Evolutionary conservation across 2,797 vertebrate genomes (phyloP), one percentile per base, ranked within the genome.

Genomic region (Oceanodroma leucorhoa): DNA sequence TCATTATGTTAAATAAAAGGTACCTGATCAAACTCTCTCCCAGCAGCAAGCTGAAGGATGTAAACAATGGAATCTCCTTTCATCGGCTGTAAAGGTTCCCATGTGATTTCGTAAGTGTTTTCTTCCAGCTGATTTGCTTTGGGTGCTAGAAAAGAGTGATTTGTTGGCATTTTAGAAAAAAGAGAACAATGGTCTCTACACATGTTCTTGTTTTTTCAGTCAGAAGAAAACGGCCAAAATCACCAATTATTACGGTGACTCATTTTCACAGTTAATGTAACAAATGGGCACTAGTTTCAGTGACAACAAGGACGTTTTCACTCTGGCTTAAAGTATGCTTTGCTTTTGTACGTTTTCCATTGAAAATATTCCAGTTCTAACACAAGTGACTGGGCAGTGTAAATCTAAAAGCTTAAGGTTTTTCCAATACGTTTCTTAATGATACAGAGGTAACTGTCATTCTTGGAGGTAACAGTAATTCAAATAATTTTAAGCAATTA

Each of bases 41-140:
- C 98, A 85, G 93, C 97, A 96, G 97, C 94, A 64, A 98, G 96
- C 79, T 98, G 98, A 94, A 98, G 97, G 83, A 95, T 98, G 97
- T 98, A 98, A 97, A 98, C 95, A 94, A 98, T 97, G 84, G 98
- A 94, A 94, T 98, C 98, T 95, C 98, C 98, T 96, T 97, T 98
- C 97, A 98, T 98, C 3, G 98, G 98, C 50, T 97, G 98, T 66
- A 98, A 87, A 89, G 98, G 90, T 40, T 98, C 97, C 98, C 98
- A 98, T 27, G 97, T 98, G 93, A 98, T 96, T 87, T 98, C 98
- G 29, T 96, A 98, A 81, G 80, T 83, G 83, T 97, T 98, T 86
- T 95, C 97, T 76, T 98, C 98, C 83, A 97, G 77, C 76, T 95
- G 97, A 76, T 98, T 97, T 4, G 97, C 95, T 97, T 97, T 98